A percentile compares a stretch with the other conserved stretches of the same genome.
Conservation (phyloP, 2,113 vertebrate genomes). For the Platysternon megacephalum region DNA sequence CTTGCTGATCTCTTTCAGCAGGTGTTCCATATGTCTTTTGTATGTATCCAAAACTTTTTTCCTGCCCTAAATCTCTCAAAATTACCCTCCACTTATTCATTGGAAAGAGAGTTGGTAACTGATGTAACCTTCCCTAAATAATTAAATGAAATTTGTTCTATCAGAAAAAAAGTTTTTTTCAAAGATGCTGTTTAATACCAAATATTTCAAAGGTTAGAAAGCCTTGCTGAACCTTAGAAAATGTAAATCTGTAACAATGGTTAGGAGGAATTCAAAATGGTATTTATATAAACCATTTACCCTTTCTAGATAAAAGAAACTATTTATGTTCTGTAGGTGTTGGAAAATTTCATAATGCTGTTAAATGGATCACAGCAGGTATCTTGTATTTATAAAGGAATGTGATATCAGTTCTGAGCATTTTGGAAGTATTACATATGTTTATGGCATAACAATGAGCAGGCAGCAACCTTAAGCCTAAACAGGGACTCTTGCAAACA, state of each 20-base stretch:
- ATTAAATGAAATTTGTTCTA: background rate
- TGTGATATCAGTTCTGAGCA: background rate
- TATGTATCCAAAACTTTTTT: background rate
- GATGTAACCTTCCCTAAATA: background rate
- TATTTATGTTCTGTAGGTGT: background rate
- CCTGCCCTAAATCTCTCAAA: background rate
- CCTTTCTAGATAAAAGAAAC: background rate
- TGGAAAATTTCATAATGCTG: background rate
- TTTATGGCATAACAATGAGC: background rate
- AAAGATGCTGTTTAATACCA: background rate
- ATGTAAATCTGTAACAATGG: constrained; percentile 10
- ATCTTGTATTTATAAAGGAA: constrained; percentile 13
- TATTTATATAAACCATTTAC: constrained; percentile 2
- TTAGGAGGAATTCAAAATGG: background rate
- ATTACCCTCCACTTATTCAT: background rate
- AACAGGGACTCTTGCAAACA: background rate
- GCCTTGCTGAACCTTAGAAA: background rate
- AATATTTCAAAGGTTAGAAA: background rate
- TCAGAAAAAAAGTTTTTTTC: background rate
- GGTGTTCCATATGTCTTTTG: background rate
- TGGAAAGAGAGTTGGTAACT: background rate
- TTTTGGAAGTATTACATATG: constrained; percentile 14
- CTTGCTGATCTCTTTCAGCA: background rate
- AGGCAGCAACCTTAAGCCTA: background rate
- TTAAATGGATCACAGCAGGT: background rate